Conservation (phyloP, 2,113 vertebrate genomes). For the Neomonachus schauinslandi region DNA sequence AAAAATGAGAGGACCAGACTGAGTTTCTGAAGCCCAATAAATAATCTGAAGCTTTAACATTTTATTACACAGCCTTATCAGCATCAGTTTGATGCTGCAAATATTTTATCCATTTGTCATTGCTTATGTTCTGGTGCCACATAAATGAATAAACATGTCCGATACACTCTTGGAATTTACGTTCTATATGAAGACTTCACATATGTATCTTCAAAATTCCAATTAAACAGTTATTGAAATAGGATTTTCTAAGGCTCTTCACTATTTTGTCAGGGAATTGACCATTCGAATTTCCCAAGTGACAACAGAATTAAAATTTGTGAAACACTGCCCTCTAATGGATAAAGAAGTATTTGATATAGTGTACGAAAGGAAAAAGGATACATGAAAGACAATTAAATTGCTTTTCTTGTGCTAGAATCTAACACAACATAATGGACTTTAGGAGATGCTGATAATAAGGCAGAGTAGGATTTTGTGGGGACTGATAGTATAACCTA, state of each 20-base stretch:
- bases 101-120: background rate
- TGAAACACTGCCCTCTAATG: slow-evolving; percentile 79
- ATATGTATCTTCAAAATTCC: background rate
- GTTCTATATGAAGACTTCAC: background rate
- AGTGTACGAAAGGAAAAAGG: background rate
- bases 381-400: background rate
- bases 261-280: background rate
- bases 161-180: background rate
- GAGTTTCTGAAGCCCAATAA: background rate
- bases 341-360: background rate
- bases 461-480: background rate
- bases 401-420: background rate
- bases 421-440: background rate
- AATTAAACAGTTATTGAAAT: background rate
- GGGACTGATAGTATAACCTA: background rate
- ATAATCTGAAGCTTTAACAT: background rate
- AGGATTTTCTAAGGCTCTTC: background rate
- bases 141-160: background rate
- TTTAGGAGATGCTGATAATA: background rate
- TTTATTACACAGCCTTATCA: background rate
- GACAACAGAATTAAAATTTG: slow-evolving; percentile 64
- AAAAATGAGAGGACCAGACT: slow-evolving; percentile 18
- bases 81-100: background rate
- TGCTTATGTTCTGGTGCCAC: background rate
- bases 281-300: background rate